Conservation (phyloP, 1,140 invertebrate species). For the Cylas formicarius region DNA sequence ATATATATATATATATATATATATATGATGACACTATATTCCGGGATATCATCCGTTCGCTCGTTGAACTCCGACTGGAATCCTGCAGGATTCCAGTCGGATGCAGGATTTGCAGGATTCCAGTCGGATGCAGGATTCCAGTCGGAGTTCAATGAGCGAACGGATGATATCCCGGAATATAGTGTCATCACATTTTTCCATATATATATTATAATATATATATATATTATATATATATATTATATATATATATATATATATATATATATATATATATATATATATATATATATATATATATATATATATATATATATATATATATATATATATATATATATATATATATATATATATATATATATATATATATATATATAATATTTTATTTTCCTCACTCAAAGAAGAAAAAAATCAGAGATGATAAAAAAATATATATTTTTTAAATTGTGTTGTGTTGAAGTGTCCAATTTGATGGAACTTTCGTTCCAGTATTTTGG, state of each 20-base stretch:
- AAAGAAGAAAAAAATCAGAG: neutral
- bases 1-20: slow-evolving; percentile 7
- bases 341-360: slow-evolving; percentile 5
- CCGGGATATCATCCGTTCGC: too few species aligned
- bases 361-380: neutral
- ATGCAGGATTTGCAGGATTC: too few species aligned
- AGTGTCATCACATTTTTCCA: too few species aligned
- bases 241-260: slow-evolving; percentile 6
- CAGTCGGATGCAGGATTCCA: too few species aligned
- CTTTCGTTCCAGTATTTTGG: too few species aligned
- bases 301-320: slow-evolving; percentile 5
- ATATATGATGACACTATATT: neutral
- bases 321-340: neutral
- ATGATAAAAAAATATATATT: slow-evolving; percentile 4
- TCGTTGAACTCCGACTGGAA: too few species aligned
- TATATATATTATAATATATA: too few species aligned
- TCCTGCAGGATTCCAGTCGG: too few species aligned
- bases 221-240: slow-evolving; percentile 3
- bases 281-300: neutral
- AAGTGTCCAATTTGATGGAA: too few species aligned
- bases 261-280: slow-evolving; percentile 2
- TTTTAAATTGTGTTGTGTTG: neutral
- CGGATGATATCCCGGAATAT: too few species aligned
- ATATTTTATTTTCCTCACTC: neutral
- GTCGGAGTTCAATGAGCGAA: too few species aligned